These are phyloP conservation scores for Leptodactylus fallax DNA, from an alignment of 2,797 vertebrate genomes.

Conservation along the genomic window DNA sequence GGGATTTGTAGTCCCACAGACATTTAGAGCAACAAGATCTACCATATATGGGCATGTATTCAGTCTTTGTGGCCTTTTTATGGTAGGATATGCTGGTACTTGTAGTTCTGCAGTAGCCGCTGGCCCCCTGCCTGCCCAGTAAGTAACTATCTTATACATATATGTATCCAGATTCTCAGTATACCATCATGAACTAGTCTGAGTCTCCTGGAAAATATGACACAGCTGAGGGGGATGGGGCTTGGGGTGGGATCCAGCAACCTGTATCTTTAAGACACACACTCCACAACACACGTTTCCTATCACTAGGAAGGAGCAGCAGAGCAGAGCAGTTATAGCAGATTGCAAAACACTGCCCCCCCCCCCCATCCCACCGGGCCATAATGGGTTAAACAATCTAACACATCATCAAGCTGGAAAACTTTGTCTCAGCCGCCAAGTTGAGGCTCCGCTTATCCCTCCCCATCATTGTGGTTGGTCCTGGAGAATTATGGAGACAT, in stretches of 20 bases:
- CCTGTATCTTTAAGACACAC: constrained; percentile 15
- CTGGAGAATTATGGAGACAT: constrained; percentile 4
- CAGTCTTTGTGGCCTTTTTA: no score
- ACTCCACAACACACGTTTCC: constrained; percentile 31
- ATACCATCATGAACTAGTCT: neutral
- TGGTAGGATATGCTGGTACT: neutral
- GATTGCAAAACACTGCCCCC: neutral
- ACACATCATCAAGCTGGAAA: constrained; percentile 49
- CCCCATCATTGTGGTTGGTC: constrained; percentile 33
- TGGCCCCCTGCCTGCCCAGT: neutral
- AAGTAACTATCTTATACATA: neutral
- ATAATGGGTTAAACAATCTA: constrained; percentile 31
- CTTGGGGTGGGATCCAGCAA: neutral
- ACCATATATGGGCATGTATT: neutral
- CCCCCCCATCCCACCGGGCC: neutral
- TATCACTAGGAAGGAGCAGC: constrained; percentile 3
- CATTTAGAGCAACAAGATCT: neutral
- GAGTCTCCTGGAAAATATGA: constrained; percentile 35
- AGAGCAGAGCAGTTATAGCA: neutral
- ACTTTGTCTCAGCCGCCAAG: constrained; percentile 70
- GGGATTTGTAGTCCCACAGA: neutral
- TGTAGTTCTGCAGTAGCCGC: neutral
- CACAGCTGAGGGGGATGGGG: neutral
- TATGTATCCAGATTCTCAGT: neutral
- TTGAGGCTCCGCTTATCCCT: neutral